Conservation (phyloP, 2,797 vertebrate genomes). For the Phrynocephalus guinanensis region DNA sequence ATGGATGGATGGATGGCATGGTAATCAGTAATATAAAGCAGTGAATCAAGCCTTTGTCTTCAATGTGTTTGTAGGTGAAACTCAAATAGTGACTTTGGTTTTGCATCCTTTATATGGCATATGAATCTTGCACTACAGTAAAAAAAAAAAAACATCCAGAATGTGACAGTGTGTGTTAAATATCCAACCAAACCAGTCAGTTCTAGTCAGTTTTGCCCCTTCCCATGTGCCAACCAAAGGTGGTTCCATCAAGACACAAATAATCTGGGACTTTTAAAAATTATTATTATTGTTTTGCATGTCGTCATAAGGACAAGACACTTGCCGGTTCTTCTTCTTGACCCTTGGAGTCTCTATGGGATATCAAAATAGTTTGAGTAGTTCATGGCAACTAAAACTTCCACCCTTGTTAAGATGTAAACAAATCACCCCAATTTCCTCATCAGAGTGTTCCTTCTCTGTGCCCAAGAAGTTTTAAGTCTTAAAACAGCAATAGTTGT, state of each 20-base stretch:
- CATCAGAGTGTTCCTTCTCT: background rate
- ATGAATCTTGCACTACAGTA: slow-evolving; percentile 32
- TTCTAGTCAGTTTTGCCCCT: background rate
- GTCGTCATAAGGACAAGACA: background rate
- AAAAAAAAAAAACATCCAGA: background rate
- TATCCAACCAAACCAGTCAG: background rate
- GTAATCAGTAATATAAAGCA: background rate
- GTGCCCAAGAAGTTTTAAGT: background rate
- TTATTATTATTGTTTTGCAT: background rate
- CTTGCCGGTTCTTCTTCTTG: background rate
- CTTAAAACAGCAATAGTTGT: background rate
- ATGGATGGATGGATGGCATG: background rate
- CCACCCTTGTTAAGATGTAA: background rate
- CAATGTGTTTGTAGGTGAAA: background rate
- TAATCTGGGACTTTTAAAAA: background rate
- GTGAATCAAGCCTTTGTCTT: background rate
- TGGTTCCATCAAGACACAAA: background rate
- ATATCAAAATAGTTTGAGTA: background rate
- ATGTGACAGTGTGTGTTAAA: background rate
- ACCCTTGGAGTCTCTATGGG: background rate
- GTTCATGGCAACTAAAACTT: background rate
- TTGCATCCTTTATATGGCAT: slow-evolving; percentile 45
- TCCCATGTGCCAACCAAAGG: background rate
- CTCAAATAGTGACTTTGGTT: background rate
- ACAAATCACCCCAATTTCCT: background rate